Evolutionary conservation across 2,113 vertebrate genomes (phyloP).

Genomic region (Antennarius striatus): DNA sequence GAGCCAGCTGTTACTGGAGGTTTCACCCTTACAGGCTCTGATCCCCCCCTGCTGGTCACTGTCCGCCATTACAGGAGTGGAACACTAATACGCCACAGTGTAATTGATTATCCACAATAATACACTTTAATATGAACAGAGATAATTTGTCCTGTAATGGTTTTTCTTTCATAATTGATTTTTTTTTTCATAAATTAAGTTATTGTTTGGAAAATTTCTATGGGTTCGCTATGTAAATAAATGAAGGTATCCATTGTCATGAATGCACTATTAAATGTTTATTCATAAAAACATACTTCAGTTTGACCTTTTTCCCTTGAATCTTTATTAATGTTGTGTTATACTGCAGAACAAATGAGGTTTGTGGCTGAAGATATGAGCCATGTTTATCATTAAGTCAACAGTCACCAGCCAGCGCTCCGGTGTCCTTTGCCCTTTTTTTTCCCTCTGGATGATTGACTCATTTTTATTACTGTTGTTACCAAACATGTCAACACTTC

Average conservation of each 20-base stretch:
- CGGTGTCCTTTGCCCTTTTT: too few relatives aligned
- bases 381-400: too few relatives aligned
- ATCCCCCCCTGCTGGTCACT: slow-evolving; percentile 48
- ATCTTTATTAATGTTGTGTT: too few relatives aligned
- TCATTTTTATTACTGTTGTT: too few relatives aligned
- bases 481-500: too few relatives aligned
- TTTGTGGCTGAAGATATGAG: too few relatives aligned
- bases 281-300: slow-evolving; percentile 19
- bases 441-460: too few relatives aligned
- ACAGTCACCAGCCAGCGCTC: too few relatives aligned
- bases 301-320: not conserved
- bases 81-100: too few relatives aligned
- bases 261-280: slow-evolving; percentile 62
- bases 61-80: slow-evolving; percentile 37
- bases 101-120: not conserved
- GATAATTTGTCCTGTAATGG: not conserved
- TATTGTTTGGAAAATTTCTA: slow-evolving; percentile 58
- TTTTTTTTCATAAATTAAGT: slow-evolving; percentile 53
- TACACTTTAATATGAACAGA: too few relatives aligned
- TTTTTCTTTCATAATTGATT: slow-evolving; percentile 9
- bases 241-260: slow-evolving; percentile 44
- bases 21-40: slow-evolving; percentile 4
- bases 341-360: too few relatives aligned
- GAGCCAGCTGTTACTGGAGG: slow-evolving; percentile 31
- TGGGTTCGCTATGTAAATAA: slow-evolving; percentile 46